These are phyloP conservation scores for Myrmophylax atrothorax DNA, from an alignment of 2,113 vertebrate species.

Conservation along the genomic window DNA sequence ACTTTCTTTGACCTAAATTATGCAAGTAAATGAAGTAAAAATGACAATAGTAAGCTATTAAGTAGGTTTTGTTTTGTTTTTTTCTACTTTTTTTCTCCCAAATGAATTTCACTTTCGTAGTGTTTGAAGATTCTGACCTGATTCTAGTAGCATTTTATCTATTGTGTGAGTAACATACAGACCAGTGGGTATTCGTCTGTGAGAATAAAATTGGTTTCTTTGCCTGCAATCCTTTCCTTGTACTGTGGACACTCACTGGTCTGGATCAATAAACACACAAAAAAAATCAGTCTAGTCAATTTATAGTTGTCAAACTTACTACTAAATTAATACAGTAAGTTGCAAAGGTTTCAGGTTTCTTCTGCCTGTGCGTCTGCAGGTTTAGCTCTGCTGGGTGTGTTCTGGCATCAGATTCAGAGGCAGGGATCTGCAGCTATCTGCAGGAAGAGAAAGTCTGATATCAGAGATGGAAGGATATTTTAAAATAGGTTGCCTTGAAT, in stretches of 20 bases:
- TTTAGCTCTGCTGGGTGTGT: background rate
- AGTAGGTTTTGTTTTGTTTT: background rate
- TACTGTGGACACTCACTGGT: background rate
- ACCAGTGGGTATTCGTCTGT: background rate
- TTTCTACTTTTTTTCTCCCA: background rate
- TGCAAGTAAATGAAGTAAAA: background rate
- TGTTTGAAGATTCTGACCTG: background rate
- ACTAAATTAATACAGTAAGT: background rate
- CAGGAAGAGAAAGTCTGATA: background rate
- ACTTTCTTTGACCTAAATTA: background rate
- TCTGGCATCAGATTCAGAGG: background rate
- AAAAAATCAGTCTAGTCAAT: background rate
- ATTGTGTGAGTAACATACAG: background rate
- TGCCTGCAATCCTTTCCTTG: background rate
- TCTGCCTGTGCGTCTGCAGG: background rate
- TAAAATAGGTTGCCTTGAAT: background rate
- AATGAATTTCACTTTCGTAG: background rate
- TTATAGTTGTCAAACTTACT: background rate
- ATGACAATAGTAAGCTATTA: background rate
- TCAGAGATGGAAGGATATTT: background rate
- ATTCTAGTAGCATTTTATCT: background rate
- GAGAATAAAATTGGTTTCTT: background rate
- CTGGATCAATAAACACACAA: background rate
- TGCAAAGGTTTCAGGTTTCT: background rate
- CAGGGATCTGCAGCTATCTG: background rate